phyloP scores from a whole-genome alignment of 2,797 vertebrate species.

The Aldrovandia affinis region DNA sequence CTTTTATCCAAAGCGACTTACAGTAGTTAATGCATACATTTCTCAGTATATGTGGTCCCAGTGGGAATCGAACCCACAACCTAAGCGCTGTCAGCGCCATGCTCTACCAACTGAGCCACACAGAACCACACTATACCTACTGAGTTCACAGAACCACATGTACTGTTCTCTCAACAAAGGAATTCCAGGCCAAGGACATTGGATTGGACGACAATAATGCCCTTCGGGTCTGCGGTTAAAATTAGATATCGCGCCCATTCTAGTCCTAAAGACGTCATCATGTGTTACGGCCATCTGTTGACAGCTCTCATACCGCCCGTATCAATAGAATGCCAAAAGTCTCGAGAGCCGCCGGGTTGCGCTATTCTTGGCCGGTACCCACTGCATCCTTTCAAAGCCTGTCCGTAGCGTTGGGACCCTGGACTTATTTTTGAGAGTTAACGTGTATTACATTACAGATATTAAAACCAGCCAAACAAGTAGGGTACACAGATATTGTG shows the following conservation, averaged over 20 bases:
- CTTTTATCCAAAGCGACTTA: too few species aligned
- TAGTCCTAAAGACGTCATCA: constrained; percentile 88
- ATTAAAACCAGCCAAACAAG: background rate
- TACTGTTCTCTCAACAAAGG: constrained; percentile 75
- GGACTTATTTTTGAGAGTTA: background rate
- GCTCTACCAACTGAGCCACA: too few species aligned
- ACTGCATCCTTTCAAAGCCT: constrained; percentile 68
- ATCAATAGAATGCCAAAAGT: constrained; percentile 85
- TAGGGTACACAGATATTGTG: background rate
- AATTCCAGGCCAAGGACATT: constrained; percentile 78
- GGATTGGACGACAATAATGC: constrained; percentile 82
- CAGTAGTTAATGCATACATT: too few species aligned
- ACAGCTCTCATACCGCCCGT: constrained; percentile 91
- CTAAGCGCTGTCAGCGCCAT: too few species aligned
- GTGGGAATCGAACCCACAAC: too few species aligned
- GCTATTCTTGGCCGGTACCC: constrained; percentile 80
- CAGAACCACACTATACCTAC: too few species aligned
- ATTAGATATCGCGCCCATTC: constrained; percentile 88
- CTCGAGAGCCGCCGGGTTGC: constrained; percentile 68
- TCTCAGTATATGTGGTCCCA: too few species aligned
- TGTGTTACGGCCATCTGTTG: constrained; percentile 94
- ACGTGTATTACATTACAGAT: background rate
- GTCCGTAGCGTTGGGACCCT: background rate
- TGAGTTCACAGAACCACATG: too few species aligned
- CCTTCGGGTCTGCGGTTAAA: constrained; percentile 83